Evolutionary conservation across 2,888 invertebrate species (phyloP), one percentile per base, ranked within the genome.

Genomic region (Caenorhabditis sinica): DNA sequence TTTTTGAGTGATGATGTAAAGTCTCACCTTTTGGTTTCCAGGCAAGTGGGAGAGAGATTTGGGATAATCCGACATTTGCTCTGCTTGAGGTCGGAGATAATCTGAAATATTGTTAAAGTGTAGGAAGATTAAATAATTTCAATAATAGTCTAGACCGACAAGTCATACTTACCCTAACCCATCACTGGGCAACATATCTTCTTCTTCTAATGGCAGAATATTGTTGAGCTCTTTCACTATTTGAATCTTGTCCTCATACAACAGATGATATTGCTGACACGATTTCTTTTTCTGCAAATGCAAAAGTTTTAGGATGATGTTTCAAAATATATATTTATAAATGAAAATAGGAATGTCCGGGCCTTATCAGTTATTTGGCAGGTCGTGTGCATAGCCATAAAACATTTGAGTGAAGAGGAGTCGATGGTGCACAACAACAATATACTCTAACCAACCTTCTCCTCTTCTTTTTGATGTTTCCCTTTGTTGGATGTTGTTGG

Each of bases 1-100:
- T 63, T 65, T 56, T n/a, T n/a, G n/a, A n/a, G 53, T 30, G 4
- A 49, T 56, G 25, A 33, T 23, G n/a, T 20, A 1, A 15, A 36
- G 23, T n/a, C 36, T 28, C 8, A 84, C 83, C 83, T 74, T 84
- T 81, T 43, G 81, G 65, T 40, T 89, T 89, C 89, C 89, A 89
- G 3, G 88, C 89, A 0, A 89, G 65, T 43, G 89, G 89, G 17
- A 89, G 72, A 30, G 84, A 85, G 17, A 89, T 85, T 68, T 89
- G 89, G 6, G 89, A 89, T 43, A 89, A 63, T 20, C 88, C 88
- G 13, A 88, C 74, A 66, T 83, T 86, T 4, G 88, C 89, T 28
- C 76, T 61, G 28, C 87, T 86, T 2, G 81, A 85, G 28, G 81
- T 81, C 25, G 84, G 84, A n/a, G 83, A 84, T 17, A 84, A 58